Evolutionary conservation across 2,113 vertebrate genomes (phyloP).

Genomic region (Tichodroma muraria): DNA sequence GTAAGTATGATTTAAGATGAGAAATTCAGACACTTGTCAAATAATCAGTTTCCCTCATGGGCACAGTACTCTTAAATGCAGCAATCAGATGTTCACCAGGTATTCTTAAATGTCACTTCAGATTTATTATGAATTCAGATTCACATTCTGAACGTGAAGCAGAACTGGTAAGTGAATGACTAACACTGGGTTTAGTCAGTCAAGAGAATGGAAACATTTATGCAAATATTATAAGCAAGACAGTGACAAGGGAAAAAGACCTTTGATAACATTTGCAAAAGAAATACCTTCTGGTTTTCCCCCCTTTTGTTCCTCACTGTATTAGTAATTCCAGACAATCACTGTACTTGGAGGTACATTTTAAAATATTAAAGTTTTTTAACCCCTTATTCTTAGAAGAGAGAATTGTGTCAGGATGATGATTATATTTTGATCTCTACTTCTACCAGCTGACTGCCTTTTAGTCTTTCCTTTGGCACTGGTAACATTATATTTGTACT

Average conservation of each 20-base stretch:
- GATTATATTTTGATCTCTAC: neutral
- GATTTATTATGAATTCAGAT: neutral
- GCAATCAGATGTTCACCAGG: neutral
- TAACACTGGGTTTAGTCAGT: neutral
- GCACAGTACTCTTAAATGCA: neutral
- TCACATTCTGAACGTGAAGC: neutral
- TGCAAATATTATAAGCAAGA: neutral
- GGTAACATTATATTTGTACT: neutral
- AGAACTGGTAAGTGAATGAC: neutral
- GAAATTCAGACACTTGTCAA: neutral
- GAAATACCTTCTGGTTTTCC: neutral
- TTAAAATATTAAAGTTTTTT: neutral
- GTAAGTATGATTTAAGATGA: neutral
- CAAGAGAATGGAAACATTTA: neutral
- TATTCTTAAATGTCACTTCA: neutral
- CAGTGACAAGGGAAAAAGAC: neutral
- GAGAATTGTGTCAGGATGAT: neutral
- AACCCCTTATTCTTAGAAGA: neutral
- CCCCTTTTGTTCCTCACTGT: neutral
- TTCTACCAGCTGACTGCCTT: neutral
- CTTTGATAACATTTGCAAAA: neutral
- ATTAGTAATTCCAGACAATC: neutral
- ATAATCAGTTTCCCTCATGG: neutral
- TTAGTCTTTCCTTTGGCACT: conserved; percentile 24
- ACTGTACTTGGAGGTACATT: neutral